A percentile compares a stretch with the other conserved stretches of the same genome.
These are phyloP conservation scores for Anthopleura xanthogrammica DNA, from an alignment of 92 coral and sea anemone species.

Conservation along the genomic window DNA sequence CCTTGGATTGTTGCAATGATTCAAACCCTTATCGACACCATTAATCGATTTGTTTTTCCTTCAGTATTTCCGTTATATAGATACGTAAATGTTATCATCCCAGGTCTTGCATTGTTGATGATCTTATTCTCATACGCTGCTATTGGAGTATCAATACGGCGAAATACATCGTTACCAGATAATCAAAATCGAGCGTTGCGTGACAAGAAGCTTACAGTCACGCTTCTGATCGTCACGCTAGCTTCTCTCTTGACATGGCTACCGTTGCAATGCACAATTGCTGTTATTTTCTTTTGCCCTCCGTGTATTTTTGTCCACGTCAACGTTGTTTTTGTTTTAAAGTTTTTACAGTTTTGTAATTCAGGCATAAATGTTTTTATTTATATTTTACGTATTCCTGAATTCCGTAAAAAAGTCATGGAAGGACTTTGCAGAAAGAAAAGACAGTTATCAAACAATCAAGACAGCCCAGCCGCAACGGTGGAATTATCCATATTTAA, in stretches of 20 bases:
- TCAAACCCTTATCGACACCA: neutral
- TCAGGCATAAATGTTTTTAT: constrained; percentile 36
- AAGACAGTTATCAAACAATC: neutral
- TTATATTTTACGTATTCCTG: constrained; percentile 40
- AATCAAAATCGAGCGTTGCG: constrained; percentile 19
- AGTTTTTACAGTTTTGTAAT: constrained; percentile 30
- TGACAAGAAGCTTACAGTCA: constrained; percentile 35
- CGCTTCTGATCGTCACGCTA: constrained; percentile 48
- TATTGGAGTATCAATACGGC: constrained; percentile 3
- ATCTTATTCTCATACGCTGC: neutral
- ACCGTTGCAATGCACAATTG: constrained; percentile 27
- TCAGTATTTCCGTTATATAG: neutral
- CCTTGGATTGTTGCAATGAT: constrained; percentile 13
- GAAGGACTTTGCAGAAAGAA: neutral
- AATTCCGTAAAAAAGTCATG: constrained; percentile 9
- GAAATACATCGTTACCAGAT: neutral
- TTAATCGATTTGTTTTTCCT: neutral
- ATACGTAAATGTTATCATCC: neutral
- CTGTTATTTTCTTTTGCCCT: neutral
- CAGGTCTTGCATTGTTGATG: neutral
- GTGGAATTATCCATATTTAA: too few relatives aligned
- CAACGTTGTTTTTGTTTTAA: constrained; percentile 9
- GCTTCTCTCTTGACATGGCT: constrained; percentile 38
- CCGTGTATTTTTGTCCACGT: neutral
- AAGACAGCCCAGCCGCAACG: too few relatives aligned